These are phyloP conservation scores for Tryphoninae sp. DNA, from an alignment of 2,888 invertebrate genomes.

Conservation along the genomic window DNA sequence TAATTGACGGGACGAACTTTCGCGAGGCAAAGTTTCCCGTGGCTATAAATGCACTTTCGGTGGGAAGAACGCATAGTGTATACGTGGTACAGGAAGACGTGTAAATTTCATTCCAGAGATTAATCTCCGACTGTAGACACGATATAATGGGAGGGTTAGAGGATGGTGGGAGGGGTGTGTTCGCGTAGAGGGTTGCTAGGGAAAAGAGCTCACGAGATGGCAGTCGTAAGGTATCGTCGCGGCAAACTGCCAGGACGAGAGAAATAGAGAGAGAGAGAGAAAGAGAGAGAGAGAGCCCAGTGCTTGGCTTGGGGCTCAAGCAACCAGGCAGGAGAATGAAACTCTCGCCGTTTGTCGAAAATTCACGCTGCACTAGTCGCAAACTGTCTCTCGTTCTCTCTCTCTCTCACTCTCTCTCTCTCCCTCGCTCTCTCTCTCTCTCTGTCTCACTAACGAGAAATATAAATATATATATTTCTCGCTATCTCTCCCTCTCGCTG, in stretches of 20 bases:
- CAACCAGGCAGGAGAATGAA: slow-evolving; percentile 44
- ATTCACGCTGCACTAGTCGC: slow-evolving; percentile 63
- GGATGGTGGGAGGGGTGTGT: slow-evolving; percentile 5
- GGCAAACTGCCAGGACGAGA: slow-evolving; percentile 59
- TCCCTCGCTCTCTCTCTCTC: slow-evolving; percentile 14
- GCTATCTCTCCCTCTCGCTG: slow-evolving; percentile 17
- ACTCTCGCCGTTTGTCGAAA: slow-evolving; percentile 64
- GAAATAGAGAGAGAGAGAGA: background rate
- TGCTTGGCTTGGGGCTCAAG: slow-evolving; percentile 47
- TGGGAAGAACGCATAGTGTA: slow-evolving; percentile 43
- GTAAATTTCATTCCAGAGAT: slow-evolving; percentile 68
- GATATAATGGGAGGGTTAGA: slow-evolving; percentile 38
- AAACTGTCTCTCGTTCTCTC: slow-evolving; percentile 40
- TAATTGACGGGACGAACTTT: slow-evolving; percentile 51
- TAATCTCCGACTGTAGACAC: slow-evolving; percentile 69
- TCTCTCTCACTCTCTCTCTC: slow-evolving; percentile 34
- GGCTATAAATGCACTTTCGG: slow-evolving; percentile 50
- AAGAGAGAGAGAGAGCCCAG: slow-evolving; percentile 19
- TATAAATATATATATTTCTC: slow-evolving; percentile 1
- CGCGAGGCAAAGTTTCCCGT: slow-evolving; percentile 45
- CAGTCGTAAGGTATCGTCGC: slow-evolving; percentile 57
- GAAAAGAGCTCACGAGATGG: slow-evolving; percentile 54
- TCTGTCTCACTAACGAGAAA: background rate
- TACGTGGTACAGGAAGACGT: slow-evolving; percentile 53
- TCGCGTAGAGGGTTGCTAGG: slow-evolving; percentile 8